These are phyloP conservation scores for Drosophila birchii DNA, from an alignment of 2,888 invertebrate genomes.

Conservation along the genomic window DNA sequence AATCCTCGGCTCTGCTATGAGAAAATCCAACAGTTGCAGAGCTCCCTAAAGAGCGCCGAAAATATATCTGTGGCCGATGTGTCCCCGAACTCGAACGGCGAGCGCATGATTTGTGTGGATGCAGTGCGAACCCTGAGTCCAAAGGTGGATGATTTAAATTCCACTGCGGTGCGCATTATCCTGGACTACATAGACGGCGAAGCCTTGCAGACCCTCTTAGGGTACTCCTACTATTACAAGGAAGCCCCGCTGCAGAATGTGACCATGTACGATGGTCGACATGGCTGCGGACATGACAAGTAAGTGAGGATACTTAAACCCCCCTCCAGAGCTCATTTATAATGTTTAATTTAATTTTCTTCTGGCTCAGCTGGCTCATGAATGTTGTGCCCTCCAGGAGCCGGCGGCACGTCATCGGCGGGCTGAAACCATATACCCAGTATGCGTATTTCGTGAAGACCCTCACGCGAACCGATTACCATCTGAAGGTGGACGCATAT, in stretches of 20 bases:
- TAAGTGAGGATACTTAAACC: conserved; percentile 76
- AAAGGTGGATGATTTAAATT: conserved; percentile 81
- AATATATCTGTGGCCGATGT: conserved; percentile 73
- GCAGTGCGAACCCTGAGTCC: conserved; percentile 73
- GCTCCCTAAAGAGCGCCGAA: conserved; percentile 58
- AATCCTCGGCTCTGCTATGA: conserved; percentile 89
- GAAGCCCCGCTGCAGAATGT: conserved; percentile 91
- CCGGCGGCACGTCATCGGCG: conserved; percentile 87
- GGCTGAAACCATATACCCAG: conserved; percentile 93
- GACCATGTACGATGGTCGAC: conserved; percentile 93
- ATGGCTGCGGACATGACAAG: conserved; percentile 94
- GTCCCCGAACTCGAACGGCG: conserved; percentile 91
- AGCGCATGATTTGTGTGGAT: conserved; percentile 91
- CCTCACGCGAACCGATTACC: conserved; percentile 91
- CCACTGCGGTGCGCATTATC: conserved; percentile 86
- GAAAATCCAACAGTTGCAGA: conserved; percentile 86
- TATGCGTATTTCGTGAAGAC: conserved; percentile 98
- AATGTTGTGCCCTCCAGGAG: conserved; percentile 83
- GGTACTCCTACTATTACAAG: conserved; percentile 94
- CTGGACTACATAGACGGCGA: conserved; percentile 88
- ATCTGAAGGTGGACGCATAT: conserved; percentile 89
- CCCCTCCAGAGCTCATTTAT: not conserved
- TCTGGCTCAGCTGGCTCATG: conserved; percentile 88
- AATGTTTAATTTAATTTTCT: conserved; percentile 20
- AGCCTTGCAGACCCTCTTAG: conserved; percentile 92